Percentiles rank a stretch among this genome's conserved stretches.
phyloP scores from a whole-genome alignment of 1,140 invertebrate genomes.

The Brachionus koreanus region DNA sequence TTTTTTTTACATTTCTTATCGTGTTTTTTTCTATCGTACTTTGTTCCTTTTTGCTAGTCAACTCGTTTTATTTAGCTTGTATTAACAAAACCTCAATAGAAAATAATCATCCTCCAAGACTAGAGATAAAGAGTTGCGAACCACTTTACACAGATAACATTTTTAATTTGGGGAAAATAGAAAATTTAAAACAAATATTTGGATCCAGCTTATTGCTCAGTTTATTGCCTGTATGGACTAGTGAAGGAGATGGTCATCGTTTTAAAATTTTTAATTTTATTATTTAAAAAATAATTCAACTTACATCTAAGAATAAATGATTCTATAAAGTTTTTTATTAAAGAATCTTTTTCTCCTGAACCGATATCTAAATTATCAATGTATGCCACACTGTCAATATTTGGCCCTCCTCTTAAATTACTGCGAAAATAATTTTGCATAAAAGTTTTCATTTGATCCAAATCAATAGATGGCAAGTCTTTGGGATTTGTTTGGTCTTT shows the following conservation, averaged over 20 bases:
- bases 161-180: not conserved
- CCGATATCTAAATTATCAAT: not conserved
- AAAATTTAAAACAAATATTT: conserved; percentile 13
- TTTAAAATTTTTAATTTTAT: not conserved
- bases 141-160: not conserved
- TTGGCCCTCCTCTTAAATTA: not conserved
- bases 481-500: not conserved
- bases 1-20: not conserved
- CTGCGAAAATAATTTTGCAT: not conserved
- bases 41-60: not conserved
- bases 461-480: not conserved
- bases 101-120: not conserved
- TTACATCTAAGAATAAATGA: not conserved
- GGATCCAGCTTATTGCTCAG: not conserved
- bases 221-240: not conserved
- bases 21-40: not conserved
- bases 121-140: not conserved
- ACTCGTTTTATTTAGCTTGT: not conserved
- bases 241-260: not conserved
- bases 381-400: not conserved
- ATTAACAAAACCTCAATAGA: not conserved
- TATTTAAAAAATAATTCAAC: not conserved
- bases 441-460: not conserved
- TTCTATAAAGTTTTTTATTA: not conserved
- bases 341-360: no score